These are phyloP conservation scores for Gorsachius magnificus DNA, from an alignment of 2,797 vertebrate genomes.

Conservation along the genomic window DNA sequence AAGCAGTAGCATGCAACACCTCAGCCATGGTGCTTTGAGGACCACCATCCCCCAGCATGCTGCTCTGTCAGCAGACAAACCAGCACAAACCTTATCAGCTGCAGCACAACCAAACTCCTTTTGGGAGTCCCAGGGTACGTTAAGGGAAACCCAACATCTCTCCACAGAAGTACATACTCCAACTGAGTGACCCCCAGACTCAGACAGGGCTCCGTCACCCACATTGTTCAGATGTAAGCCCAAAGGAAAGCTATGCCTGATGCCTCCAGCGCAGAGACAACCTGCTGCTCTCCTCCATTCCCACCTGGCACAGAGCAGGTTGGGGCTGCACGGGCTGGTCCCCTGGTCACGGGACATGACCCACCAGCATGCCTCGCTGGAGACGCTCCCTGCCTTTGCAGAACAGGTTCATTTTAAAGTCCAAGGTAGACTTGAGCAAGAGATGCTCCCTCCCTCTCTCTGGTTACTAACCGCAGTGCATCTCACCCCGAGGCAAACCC, in stretches of 20 bases:
- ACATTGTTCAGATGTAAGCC: not conserved
- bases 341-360: fast-evolving
- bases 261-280: fast-evolving
- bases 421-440: not conserved
- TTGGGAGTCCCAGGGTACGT: not conserved
- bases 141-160: fast-evolving
- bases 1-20: not conserved
- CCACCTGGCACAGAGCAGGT: not conserved
- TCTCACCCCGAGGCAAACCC: fast-evolving
- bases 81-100: not conserved
- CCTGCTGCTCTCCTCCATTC: not conserved
- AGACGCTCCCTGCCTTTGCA: not conserved
- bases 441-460: too few species aligned
- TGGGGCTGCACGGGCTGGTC: not conserved
- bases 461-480: not conserved
- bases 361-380: fast-evolving
- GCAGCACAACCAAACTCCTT: not conserved
- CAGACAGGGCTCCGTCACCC: not conserved
- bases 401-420: not conserved
- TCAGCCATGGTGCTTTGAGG: fast-evolving
- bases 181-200: fast-evolving
- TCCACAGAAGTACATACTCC: fast-evolving
- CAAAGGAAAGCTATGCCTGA: not conserved
- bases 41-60: not conserved
- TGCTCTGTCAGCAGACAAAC: not conserved